Conservation (phyloP, 2,888 invertebrate species). For the Hoplodrina blanda region DNA sequence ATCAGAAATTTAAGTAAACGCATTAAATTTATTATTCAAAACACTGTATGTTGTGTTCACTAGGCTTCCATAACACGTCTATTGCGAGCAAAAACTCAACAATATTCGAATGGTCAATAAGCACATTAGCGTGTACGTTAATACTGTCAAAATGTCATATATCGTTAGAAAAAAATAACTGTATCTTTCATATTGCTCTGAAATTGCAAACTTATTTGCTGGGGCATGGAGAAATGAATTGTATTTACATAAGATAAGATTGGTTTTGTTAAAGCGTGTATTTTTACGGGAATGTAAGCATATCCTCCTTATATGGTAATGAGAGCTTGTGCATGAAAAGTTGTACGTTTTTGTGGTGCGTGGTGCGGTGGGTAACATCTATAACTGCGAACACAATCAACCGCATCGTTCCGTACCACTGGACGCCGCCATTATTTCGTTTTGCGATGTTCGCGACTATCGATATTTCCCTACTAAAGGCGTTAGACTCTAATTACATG, state of each 20-base stretch:
- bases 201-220: slow-evolving; percentile 16
- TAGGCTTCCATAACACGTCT: slow-evolving; percentile 19
- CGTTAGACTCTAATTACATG: slow-evolving; percentile 47
- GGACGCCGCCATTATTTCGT: slow-evolving; percentile 80
- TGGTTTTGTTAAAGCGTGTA: slow-evolving; percentile 23
- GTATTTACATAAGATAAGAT: slow-evolving; percentile 35
- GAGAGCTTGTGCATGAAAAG: slow-evolving; percentile 71
- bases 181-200: slow-evolving; percentile 32
- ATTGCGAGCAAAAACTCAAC: slow-evolving; percentile 46
- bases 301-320: slow-evolving; percentile 68
- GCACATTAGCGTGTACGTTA: slow-evolving; percentile 52
- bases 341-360: slow-evolving; percentile 68
- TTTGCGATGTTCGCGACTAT: slow-evolving; percentile 61
- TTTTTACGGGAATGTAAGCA: slow-evolving; percentile 58
- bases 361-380: slow-evolving; percentile 72
- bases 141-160: slow-evolving; percentile 62
- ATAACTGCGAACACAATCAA: slow-evolving; percentile 81
- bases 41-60: slow-evolving; percentile 9
- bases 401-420: slow-evolving; percentile 83
- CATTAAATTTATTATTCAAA: slow-evolving; percentile 11
- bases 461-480: slow-evolving; percentile 52
- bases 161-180: slow-evolving; percentile 54
- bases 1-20: slow-evolving; percentile 19
- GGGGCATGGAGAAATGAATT: slow-evolving; percentile 19
- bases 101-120: slow-evolving; percentile 48